These are phyloP conservation scores for Myiagra hebetior DNA, from an alignment of 2,113 vertebrate species.

Conservation along the genomic window DNA sequence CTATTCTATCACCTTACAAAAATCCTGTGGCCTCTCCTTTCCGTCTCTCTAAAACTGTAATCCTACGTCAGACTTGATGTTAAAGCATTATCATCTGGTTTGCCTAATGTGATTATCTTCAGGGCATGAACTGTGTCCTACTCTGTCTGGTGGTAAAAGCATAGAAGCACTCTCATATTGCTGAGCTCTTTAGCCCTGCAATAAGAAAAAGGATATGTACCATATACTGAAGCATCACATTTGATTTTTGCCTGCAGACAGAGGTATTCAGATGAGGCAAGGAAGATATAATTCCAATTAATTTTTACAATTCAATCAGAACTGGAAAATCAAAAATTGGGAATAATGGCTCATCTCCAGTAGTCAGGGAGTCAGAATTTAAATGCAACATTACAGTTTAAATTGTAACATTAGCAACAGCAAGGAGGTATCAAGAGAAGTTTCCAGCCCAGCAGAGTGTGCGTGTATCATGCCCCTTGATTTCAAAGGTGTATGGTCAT, in stretches of 20 bases:
- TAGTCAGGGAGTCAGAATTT: not conserved
- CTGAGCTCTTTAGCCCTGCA: not conserved
- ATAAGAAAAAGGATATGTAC: not conserved
- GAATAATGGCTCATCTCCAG: not conserved
- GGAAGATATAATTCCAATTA: not conserved
- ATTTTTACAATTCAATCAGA: not conserved
- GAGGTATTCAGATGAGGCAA: not conserved
- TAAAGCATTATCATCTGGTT: not conserved
- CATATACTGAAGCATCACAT: not conserved
- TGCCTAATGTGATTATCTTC: not conserved
- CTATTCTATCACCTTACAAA: not conserved
- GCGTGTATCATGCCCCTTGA: not conserved
- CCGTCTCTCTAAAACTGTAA: not conserved
- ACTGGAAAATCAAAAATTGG: not conserved
- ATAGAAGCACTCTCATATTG: rapidly evolving
- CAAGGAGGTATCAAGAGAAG: not conserved
- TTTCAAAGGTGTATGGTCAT: not conserved
- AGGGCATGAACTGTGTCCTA: not conserved
- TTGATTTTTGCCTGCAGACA: not conserved
- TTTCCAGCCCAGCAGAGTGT: not conserved
- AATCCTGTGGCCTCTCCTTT: not conserved
- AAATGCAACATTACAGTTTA: not conserved
- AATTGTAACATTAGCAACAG: not conserved
- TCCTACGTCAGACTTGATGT: not conserved
- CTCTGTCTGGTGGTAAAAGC: not conserved